These are phyloP conservation scores for Indicator maculatus DNA, from an alignment of 2,113 vertebrate genomes.

Conservation along the genomic window DNA sequence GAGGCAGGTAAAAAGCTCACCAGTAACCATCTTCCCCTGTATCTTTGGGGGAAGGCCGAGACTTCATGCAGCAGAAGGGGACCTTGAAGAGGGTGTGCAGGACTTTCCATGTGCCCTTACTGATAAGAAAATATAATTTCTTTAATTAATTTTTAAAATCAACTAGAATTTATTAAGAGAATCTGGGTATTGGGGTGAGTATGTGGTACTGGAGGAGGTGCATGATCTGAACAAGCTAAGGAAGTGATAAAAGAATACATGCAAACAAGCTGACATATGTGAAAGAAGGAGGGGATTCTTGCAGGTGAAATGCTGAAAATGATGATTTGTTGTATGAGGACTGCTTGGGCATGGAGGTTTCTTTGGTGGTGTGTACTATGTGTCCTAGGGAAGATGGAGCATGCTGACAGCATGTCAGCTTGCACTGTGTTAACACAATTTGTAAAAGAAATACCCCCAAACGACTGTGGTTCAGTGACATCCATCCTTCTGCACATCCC, in stretches of 20 bases:
- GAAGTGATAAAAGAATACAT: background rate
- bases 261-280: background rate
- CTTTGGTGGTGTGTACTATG: background rate
- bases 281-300: background rate
- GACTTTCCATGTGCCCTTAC: background rate
- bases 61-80: background rate
- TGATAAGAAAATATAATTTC: background rate
- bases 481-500: background rate
- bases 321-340: background rate
- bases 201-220: background rate
- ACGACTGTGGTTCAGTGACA: background rate
- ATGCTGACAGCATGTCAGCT: background rate
- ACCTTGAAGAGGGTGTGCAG: background rate
- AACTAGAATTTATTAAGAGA: background rate
- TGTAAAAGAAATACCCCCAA: background rate
- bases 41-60: background rate
- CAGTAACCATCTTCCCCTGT: background rate
- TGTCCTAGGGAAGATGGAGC: background rate
- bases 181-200: background rate
- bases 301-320: background rate
- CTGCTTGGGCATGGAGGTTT: background rate
- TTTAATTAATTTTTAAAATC: background rate
- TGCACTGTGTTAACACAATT: background rate
- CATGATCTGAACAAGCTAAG: background rate
- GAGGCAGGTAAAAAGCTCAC: background rate